Base-by-base conservation (phyloP, 2,888 invertebrate species). In the Smittia sp. region DNA sequence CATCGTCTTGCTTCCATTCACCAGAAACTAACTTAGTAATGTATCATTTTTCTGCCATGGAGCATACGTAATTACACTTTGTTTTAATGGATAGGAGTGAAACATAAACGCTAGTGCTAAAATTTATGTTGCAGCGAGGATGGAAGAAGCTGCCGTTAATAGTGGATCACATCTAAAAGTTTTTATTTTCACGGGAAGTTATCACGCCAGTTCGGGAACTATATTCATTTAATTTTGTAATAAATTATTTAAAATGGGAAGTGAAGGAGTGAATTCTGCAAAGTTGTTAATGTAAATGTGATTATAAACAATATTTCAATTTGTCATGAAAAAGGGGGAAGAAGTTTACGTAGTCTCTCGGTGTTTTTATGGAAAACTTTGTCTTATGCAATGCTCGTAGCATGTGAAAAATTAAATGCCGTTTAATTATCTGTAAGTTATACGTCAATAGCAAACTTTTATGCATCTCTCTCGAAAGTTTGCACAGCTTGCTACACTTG, bases 381-480 rank as follows among this genome's bases (percentile, higher is more conserved):
- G 38, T 58, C 54, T 18, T 69, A 18, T n/a, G 41, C 11, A 46
- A 46, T 46, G 15, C 2, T 3, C 11, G 11, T 2, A 46, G 46
- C 11, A 46, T 46, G 46, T 46, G 22, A 20, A 9, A 11, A 70
- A 72, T 62, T 72, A 72, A 72, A 72, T 54, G n/a, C 24, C 9
- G 58, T 72, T 72, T 38, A 72, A 72, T 62, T 72, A 72, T 72
- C 72, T 72, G 72, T 58, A 62, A 62, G 54, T 38, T 62, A 62
- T 22, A 62, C 38, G 72, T 72, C 72, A 72, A 72, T 72, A 52
- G 4, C 4, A 52, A 52, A n/a, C 18, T 52, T 52, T 52, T 7
- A 4, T 52, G 52, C 18, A 15, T n/a, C 52, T 32, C 52, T 11
- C 18, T 52, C 18, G 52, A 52, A 52, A 52, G 52, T 52, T 18